phyloP scores from a whole-genome alignment of 23 tunicate species.

The Halocynthia aurantium region DNA sequence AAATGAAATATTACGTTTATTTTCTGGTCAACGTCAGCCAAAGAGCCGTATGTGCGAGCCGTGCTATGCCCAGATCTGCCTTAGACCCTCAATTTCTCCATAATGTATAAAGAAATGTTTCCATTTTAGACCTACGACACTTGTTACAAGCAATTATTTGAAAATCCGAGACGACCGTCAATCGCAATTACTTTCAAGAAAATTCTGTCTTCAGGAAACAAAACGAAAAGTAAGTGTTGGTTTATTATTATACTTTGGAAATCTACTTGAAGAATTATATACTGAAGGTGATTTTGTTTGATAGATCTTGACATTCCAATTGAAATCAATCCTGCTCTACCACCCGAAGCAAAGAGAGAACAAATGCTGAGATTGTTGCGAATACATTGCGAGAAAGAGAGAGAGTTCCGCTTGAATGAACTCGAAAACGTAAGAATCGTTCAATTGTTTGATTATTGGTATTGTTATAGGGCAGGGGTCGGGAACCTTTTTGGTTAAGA shows the following conservation, averaged over 20 bases:
- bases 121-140: constrained; percentile 10
- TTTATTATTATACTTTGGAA: too few relatives aligned
- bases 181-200: too few relatives aligned
- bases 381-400: constrained; percentile 38
- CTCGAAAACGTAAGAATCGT: neutral
- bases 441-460: neutral
- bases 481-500: neutral
- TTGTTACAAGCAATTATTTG: constrained; percentile 8
- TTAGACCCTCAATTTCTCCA: too few relatives aligned
- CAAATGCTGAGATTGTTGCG: constrained; percentile 33
- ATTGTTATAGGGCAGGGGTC: neutral
- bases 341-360: constrained; percentile 60
- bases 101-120: neutral
- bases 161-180: too few relatives aligned
- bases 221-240: too few relatives aligned
- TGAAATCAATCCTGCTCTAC: constrained; percentile 60
- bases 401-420: constrained; percentile 1
- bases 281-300: too few relatives aligned
- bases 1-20: too few relatives aligned
- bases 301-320: constrained; percentile 13
- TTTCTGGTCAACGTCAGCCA: too few relatives aligned
- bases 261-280: too few relatives aligned
- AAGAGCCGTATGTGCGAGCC: too few relatives aligned
- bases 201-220: too few relatives aligned
- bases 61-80: too few relatives aligned